Conservation (phyloP, 1,140 invertebrate genomes). For the Drosophila malerkotliana region DNA sequence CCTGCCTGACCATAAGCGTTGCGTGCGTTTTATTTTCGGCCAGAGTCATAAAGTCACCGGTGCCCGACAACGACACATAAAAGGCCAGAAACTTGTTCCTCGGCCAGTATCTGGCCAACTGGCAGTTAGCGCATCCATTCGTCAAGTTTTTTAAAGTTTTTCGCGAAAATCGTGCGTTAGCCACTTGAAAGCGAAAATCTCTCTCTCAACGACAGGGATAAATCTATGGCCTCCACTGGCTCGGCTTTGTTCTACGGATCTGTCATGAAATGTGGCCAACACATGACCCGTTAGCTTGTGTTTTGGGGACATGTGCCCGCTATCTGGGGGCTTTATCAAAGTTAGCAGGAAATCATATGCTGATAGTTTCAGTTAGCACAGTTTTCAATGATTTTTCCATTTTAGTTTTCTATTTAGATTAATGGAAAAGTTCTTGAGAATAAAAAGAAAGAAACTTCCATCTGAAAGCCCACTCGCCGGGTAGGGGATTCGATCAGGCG, state of each 20-base stretch:
- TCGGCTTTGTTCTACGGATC: slow-evolving; percentile 31
- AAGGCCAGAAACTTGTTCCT: slow-evolving; percentile 72
- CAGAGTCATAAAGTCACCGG: slow-evolving; percentile 70
- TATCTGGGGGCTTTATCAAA: slow-evolving; percentile 44
- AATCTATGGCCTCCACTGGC: slow-evolving; percentile 19
- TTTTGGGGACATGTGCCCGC: slow-evolving; percentile 55
- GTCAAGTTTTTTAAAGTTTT: slow-evolving; percentile 76
- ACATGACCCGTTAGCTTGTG: slow-evolving; percentile 56
- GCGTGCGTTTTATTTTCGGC: slow-evolving; percentile 79
- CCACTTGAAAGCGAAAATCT: slow-evolving; percentile 71
- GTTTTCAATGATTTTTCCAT: slow-evolving; percentile 2
- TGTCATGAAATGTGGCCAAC: slow-evolving; percentile 71
- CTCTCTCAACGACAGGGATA: slow-evolving; percentile 6
- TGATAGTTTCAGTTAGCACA: slow-evolving; percentile 16
- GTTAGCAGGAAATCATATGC: slow-evolving; percentile 37
- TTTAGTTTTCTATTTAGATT: not conserved
- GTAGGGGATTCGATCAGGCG: slow-evolving; percentile 9
- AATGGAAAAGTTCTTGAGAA: slow-evolving; percentile 51
- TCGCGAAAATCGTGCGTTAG: slow-evolving; percentile 60
- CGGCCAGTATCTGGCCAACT: slow-evolving; percentile 39
- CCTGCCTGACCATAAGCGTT: slow-evolving; percentile 67
- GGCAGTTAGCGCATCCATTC: slow-evolving; percentile 76
- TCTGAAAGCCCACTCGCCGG: not conserved
- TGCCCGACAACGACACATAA: slow-evolving; percentile 53
- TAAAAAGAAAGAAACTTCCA: not conserved